Evolutionary conservation across 1,140 invertebrate species (phyloP), one percentile per base, ranked within the genome.

Genomic region (Cyclina sinensis): DNA sequence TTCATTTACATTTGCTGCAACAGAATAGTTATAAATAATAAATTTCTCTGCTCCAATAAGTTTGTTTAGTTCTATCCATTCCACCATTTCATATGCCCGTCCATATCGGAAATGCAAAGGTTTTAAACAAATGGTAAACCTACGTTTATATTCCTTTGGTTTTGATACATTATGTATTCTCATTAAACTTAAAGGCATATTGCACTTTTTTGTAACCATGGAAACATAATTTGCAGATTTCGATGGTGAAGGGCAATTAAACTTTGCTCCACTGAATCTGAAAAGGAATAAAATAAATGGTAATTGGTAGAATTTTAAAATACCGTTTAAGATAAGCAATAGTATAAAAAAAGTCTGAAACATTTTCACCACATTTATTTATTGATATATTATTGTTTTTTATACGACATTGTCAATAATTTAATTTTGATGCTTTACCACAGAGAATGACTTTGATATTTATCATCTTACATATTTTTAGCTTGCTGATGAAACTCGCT

Each of bases 1-100:
- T 43, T 94, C 94, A 32, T 90, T 90, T 0, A 98, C 98, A 68
- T 97, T 97, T 0, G 96, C 94, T 7, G 98, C 98, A 27, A 98
- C 96, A 0, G 98, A 98, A 94, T 99, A 97, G 94, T 99, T 99
- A 96, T 99, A 99, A 94, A 99, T 97, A 37, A 98, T 98, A 94
- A 99, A 98, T 94, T 98, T 98, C 35, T 97, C 97, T 0, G 98
- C 98, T 0, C 98, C 98, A 3, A 81, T 12, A 1, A 81, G 43
- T 39, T 14, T 39, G 27, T 81, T 81, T 4, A 81, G 37, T 24
- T 81, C 79, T 4, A 81, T 81, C 79, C 79, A 81, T 30, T 81
- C 57, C 16, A 81, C 54, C 21, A 81, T 18, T 21, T 62, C 54
- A 46, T 81, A 62, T 18, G 54, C 54, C 9, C 39, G 32, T 7